Evolutionary conservation across 1,140 invertebrate genomes (phyloP).

Genomic region (Pogonomyrmex barbatus): DNA sequence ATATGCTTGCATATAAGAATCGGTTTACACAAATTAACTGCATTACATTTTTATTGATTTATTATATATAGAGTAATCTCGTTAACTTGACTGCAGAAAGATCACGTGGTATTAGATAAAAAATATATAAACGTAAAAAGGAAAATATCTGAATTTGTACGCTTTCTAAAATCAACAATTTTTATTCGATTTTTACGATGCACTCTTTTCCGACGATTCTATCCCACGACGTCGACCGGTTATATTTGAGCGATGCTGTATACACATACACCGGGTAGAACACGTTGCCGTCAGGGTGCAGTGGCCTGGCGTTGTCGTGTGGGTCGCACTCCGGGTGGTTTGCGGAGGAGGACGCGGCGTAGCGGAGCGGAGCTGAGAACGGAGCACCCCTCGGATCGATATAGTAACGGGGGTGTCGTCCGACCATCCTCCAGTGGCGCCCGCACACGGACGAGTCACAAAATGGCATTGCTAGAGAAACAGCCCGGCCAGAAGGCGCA

Average conservation of each 20-base stretch:
- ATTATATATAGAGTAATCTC: neutral
- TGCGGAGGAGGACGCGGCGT: conserved; percentile 47
- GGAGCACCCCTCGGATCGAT: conserved; percentile 78
- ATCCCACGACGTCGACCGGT: conserved; percentile 12
- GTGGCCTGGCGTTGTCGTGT: conserved; percentile 78
- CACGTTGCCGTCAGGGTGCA: conserved; percentile 79
- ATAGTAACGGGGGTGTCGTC: conserved; percentile 83
- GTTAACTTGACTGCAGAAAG: neutral
- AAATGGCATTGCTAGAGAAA: conserved; percentile 71
- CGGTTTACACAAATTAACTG: neutral
- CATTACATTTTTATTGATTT: conserved; percentile 18
- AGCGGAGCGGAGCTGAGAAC: conserved; percentile 22
- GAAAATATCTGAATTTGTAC: neutral
- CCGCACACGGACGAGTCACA: conserved; percentile 77
- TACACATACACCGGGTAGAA: conserved; percentile 59
- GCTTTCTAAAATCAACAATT: neutral
- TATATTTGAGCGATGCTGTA: conserved; percentile 33
- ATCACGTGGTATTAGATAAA: neutral
- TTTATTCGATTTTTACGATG: neutral
- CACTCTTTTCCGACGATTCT: neutral
- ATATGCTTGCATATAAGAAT: neutral
- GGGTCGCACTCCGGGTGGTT: conserved; percentile 65
- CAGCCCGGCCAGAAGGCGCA: conserved; percentile 65
- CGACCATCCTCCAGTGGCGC: conserved; percentile 77
- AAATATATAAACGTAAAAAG: neutral